Percentiles rank a stretch among this genome's conserved stretches.
Evolutionary conservation across 2,888 invertebrate genomes (phyloP).

Genomic region (Creontiades dilutus): DNA sequence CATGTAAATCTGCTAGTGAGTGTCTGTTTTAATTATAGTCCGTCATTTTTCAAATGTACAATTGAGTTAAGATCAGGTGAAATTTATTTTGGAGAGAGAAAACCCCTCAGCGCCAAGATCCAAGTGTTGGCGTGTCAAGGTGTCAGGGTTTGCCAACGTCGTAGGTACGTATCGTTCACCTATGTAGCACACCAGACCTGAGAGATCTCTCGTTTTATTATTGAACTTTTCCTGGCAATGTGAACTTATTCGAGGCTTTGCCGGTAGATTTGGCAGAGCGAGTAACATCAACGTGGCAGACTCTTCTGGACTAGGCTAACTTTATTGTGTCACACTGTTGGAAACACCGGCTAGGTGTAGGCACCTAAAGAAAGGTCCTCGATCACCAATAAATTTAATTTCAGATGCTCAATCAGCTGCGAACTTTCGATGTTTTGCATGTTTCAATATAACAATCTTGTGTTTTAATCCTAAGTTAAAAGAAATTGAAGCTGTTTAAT

Average conservation of each 20-base stretch:
- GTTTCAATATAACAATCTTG: no score
- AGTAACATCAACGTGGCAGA: neutral
- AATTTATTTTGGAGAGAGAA: neutral
- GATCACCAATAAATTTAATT: no score
- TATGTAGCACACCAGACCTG: constrained; percentile 4
- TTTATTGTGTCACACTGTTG: neutral
- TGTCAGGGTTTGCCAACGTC: constrained; percentile 37
- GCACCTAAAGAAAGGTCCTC: no score
- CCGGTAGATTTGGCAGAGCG: constrained; percentile 25
- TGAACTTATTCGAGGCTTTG: constrained; percentile 6
- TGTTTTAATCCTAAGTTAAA: no score
- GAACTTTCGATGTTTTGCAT: no score
- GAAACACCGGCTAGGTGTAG: neutral
- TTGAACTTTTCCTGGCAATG: constrained; percentile 51
- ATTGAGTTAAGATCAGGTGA: neutral
- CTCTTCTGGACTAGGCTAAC: constrained; percentile 4
- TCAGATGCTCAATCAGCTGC: no score
- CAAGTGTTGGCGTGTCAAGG: constrained; percentile 19
- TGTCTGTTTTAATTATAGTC: no score
- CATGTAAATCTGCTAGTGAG: no score
- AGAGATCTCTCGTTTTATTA: constrained; percentile 30
- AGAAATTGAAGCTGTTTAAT: no score
- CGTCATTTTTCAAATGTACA: neutral
- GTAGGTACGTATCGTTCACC: constrained; percentile 29
- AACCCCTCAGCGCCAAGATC: neutral